phyloP scores from a whole-genome alignment of 2,888 invertebrate genomes.

The Scaptomyza cyrtandrae region DNA sequence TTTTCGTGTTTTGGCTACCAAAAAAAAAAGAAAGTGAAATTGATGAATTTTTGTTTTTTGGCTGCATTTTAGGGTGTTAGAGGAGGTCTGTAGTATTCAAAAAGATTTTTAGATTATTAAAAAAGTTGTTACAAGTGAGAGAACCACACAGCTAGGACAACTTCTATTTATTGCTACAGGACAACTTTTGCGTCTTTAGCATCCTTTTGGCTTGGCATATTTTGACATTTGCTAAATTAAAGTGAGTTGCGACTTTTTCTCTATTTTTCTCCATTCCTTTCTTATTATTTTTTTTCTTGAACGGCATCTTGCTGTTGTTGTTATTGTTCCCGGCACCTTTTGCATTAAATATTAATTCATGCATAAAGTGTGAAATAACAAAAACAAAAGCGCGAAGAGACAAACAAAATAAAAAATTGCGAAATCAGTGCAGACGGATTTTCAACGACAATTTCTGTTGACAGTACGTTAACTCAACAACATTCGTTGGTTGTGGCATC shows the following conservation, averaged over 20 bases:
- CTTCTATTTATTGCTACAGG: conserved; percentile 16
- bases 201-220: conserved; percentile 25
- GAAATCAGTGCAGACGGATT: conserved; percentile 48
- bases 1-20: conserved; percentile 1
- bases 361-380: conserved; percentile 51
- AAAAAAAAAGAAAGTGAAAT: conserved; percentile 33
- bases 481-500: conserved; percentile 32
- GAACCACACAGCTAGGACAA: not conserved
- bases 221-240: conserved; percentile 75
- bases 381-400: conserved; percentile 19
- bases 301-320: conserved; percentile 14
- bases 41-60: conserved; percentile 61
- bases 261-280: conserved; percentile 10
- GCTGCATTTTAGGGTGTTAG: conserved; percentile 25
- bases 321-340: conserved; percentile 50
- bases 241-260: conserved; percentile 54
- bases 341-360: conserved; percentile 69
- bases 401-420: conserved; percentile 12
- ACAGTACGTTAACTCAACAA: conserved; percentile 56
- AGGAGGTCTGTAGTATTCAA: conserved; percentile 58
- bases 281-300: conserved; percentile 13
- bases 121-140: conserved; percentile 56
- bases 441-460: conserved; percentile 40
- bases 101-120: conserved; percentile 75
- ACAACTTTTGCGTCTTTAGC: not conserved